These are phyloP conservation scores for Spodoptera littoralis DNA, from an alignment of 2,888 invertebrate species.

Conservation along the genomic window DNA sequence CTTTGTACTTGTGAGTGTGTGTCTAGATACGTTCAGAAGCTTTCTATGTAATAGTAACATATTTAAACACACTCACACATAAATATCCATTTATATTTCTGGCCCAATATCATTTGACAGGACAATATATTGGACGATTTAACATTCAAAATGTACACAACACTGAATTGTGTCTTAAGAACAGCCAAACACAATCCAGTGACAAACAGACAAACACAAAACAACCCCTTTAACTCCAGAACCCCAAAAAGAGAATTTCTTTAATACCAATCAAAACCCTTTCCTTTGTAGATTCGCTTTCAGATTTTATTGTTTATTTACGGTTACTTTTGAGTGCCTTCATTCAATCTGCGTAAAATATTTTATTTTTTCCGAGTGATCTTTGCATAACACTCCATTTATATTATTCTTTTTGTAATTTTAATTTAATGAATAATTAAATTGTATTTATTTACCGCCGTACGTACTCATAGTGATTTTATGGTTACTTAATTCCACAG, in stretches of 20 bases:
- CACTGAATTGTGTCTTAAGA: too few relatives aligned
- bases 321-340: slow-evolving; percentile 49
- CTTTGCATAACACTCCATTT: slow-evolving; percentile 16
- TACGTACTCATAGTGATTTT: too few relatives aligned
- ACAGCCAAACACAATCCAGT: not conserved
- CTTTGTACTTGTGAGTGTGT: too few relatives aligned
- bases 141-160: too few relatives aligned
- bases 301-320: slow-evolving; percentile 53
- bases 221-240: not conserved
- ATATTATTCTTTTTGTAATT: slow-evolving; percentile 5
- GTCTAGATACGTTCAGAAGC: too few relatives aligned
- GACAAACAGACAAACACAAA: not conserved
- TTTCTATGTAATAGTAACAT: too few relatives aligned
- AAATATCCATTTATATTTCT: too few relatives aligned
- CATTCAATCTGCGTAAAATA: slow-evolving; percentile 54
- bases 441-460: too few relatives aligned
- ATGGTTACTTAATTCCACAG: too few relatives aligned
- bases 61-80: too few relatives aligned
- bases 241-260: slow-evolving; percentile 22
- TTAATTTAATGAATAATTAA: not conserved
- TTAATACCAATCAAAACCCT: slow-evolving; percentile 43
- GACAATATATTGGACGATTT: too few relatives aligned
- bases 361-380: slow-evolving; percentile 37
- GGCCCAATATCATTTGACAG: too few relatives aligned
- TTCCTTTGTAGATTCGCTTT: slow-evolving; percentile 38